A percentile compares a stretch with the other conserved stretches of the same genome.
Evolutionary conservation across 2,113 vertebrate species (phyloP).

Genomic region (Hemiscyllium ocellatum): DNA sequence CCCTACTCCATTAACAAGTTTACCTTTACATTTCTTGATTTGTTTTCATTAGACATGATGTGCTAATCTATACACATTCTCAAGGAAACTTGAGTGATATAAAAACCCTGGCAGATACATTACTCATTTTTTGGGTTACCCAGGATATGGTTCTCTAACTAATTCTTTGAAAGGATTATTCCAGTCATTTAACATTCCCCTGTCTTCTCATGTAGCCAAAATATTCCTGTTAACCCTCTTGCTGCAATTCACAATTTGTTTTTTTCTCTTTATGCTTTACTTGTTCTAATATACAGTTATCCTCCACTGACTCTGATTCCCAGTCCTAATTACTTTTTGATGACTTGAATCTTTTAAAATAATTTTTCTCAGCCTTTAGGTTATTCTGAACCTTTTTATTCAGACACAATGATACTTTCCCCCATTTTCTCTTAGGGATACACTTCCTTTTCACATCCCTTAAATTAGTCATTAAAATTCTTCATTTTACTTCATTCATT

Average conservation of each 20-base stretch:
- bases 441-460: background rate
- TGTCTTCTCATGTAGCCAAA: background rate
- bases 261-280: background rate
- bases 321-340: conserved; percentile 29
- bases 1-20: background rate
- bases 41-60: background rate
- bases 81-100: background rate
- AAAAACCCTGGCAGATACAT: background rate
- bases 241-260: background rate
- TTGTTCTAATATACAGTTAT: background rate
- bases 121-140: too few relatives aligned
- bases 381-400: conserved; percentile 21
- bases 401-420: conserved; percentile 10
- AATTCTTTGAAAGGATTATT: background rate
- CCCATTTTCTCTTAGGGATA: background rate
- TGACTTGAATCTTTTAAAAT: conserved; percentile 23
- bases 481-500: conserved; percentile 15
- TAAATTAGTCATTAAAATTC: background rate
- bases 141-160: background rate
- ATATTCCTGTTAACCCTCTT: background rate
- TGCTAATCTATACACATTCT: background rate
- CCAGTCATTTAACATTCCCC: too few relatives aligned
- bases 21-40: background rate
- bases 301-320: background rate
- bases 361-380: conserved; percentile 5